Evolutionary conservation across 1,140 invertebrate genomes (phyloP), one percentile per base, ranked within the genome.

Genomic region (Diplogasteroides magnus): DNA sequence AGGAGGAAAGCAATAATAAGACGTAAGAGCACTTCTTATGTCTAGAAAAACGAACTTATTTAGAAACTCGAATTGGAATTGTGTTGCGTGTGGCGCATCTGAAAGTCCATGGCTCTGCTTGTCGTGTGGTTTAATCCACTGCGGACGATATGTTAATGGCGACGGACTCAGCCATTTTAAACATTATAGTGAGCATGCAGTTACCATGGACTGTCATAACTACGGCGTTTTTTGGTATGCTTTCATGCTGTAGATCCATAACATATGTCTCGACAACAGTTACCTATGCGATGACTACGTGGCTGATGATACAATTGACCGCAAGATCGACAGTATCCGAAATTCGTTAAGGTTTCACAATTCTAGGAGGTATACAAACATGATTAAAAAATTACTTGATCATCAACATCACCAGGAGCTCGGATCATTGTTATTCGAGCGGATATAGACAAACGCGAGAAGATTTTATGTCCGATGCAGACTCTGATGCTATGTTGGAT

Each of bases 101-200:
- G 48, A 62, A 11, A 55, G 61, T 28, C 65, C 70, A 15, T 60
- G 68, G 60, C 32, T 72, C 32, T 72, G 70, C n/a, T 60, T 72
- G 1, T 25, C 32, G 2, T 72, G 70, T 48, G 70, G 61, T 14
- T 31, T 56, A 6, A 60, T 72, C 32, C 55, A 67, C 6, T 72
- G 70, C 59, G 70, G 70, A 63, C n/a, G 70, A 37, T n/a, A 72
- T 25, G 55, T 71, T 28, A 61, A 61, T n/a, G 55, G 61, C 1
- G 64, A 72, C 23, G 70, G 67, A 19, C 0, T 72, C 13, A 14
- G 55, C 1, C 70, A 72, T 31, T 72, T 25, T 26, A 31, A 27
- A 23, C 48, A 67, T 1, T 13, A 61, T 14, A 23, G 3, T 11
- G 25, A n/a, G 1, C 70, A 72, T 31, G 48, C 59, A 29, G 60